Conservation (phyloP, 2,888 invertebrate species). For the Drosophila rubida region DNA sequence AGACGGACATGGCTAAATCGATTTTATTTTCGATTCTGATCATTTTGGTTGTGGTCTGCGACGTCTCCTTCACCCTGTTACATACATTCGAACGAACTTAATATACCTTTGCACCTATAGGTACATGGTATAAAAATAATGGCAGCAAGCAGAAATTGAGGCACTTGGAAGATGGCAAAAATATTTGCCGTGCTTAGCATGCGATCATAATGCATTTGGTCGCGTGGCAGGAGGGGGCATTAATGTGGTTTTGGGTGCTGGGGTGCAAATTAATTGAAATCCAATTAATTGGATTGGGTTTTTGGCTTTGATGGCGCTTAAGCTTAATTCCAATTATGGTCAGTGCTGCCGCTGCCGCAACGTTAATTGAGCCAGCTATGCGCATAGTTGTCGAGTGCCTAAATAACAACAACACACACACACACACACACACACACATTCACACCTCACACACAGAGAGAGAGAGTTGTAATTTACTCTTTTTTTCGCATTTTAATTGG, state of each 20-base stretch:
- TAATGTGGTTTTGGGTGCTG: neutral
- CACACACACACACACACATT: neutral
- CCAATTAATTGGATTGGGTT: conserved; percentile 38
- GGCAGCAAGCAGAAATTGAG: no score
- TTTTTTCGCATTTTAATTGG: conserved; percentile 41
- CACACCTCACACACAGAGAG: neutral
- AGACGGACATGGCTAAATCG: no score
- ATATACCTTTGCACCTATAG: no score
- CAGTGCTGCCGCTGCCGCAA: conserved; percentile 20
- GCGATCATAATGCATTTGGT: no score
- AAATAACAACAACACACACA: no score
- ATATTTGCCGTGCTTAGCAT: no score
- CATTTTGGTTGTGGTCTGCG: no score
- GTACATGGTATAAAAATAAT: no score
- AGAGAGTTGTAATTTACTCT: conserved; percentile 11
- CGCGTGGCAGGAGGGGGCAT: neutral
- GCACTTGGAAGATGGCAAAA: no score
- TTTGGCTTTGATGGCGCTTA: conserved; percentile 14
- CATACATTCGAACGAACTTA: no score
- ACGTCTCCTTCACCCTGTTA: no score
- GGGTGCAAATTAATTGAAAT: conserved; percentile 27
- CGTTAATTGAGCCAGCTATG: conserved; percentile 34
- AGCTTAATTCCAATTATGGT: conserved; percentile 42
- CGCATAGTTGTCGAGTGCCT: conserved; percentile 25
- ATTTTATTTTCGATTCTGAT: no score